These are phyloP conservation scores for Cryptus viduatorius DNA, from an alignment of 2,888 invertebrate species.

Conservation along the genomic window DNA sequence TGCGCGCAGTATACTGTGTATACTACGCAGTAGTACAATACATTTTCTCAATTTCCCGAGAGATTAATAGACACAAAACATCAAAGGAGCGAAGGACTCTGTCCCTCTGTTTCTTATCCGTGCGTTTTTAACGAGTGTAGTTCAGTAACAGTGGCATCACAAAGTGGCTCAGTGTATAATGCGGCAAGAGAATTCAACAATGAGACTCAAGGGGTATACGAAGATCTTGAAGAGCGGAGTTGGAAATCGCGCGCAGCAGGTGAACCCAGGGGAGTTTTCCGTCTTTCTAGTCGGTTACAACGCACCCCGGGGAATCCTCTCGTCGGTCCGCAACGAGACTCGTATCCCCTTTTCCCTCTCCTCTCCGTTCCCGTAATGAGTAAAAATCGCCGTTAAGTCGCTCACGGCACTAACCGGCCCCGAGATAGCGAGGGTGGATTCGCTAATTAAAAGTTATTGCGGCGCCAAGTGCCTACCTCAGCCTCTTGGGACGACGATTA, in stretches of 20 bases:
- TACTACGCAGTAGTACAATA: too few relatives aligned
- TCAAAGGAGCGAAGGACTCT: slow-evolving; percentile 29
- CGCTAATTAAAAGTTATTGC: slow-evolving; percentile 81
- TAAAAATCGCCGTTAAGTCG: slow-evolving; percentile 80
- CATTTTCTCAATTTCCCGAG: slow-evolving; percentile 52
- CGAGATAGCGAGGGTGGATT: slow-evolving; percentile 73
- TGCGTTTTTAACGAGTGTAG: slow-evolving; percentile 61
- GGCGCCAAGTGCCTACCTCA: slow-evolving; percentile 62
- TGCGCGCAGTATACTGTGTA: slow-evolving; percentile 12
- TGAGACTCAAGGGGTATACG: slow-evolving; percentile 54
- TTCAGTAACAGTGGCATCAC: slow-evolving; percentile 62
- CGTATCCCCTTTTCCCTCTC: neutral
- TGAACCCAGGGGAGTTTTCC: slow-evolving; percentile 61
- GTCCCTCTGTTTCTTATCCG: slow-evolving; percentile 54
- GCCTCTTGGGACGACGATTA: slow-evolving; percentile 63
- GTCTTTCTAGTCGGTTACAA: slow-evolving; percentile 62
- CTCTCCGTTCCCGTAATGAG: slow-evolving; percentile 73
- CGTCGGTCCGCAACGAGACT: slow-evolving; percentile 59
- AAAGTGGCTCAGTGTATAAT: slow-evolving; percentile 65
- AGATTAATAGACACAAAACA: slow-evolving; percentile 61
- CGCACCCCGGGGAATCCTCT: slow-evolving; percentile 70
- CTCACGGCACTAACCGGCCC: slow-evolving; percentile 68
- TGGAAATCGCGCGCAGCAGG: slow-evolving; percentile 56
- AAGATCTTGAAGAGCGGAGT: slow-evolving; percentile 43
- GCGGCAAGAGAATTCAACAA: slow-evolving; percentile 68